Conservation (phyloP, 2,113 vertebrate genomes). For the Syrmaticus mikado region DNA sequence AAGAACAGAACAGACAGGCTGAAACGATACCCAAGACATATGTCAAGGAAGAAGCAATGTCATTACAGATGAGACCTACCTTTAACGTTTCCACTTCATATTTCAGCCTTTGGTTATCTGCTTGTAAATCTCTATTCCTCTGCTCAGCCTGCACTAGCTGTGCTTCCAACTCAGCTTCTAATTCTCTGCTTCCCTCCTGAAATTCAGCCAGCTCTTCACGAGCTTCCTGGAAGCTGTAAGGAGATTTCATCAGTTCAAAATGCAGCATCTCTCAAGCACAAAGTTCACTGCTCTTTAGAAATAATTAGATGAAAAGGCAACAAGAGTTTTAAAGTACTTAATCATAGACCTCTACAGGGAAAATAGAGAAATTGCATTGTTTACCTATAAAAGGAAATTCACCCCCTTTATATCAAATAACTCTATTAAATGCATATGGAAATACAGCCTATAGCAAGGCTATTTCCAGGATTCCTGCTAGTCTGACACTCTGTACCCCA, state of each 20-base stretch:
- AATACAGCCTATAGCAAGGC: not conserved
- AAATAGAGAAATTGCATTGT: not conserved
- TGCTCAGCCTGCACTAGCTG: constrained; percentile 95
- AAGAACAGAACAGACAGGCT: not conserved
- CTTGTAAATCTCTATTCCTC: constrained; percentile 92
- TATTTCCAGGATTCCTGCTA: not conserved
- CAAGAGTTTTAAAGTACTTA: not conserved
- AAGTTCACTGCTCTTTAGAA: not conserved
- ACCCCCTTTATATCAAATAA: not conserved
- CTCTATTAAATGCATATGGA: not conserved
- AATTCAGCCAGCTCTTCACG: constrained; percentile 97
- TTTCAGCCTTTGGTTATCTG: constrained; percentile 95
- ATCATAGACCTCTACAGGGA: not conserved
- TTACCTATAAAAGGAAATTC: constrained; percentile 3
- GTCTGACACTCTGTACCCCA: not conserved
- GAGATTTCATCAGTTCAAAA: constrained; percentile 3
- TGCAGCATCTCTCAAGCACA: not conserved
- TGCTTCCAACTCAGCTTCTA: constrained; percentile 96
- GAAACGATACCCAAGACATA: not conserved
- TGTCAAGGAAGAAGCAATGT: not conserved
- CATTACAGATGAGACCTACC: constrained; percentile 72
- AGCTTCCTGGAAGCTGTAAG: constrained; percentile 90
- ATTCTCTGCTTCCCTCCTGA: constrained; percentile 96
- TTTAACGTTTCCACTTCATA: constrained; percentile 91
- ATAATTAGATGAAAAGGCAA: not conserved